Base-by-base conservation (phyloP, 2,888 invertebrate genomes). In the Auanema freiburgensis region DNA sequence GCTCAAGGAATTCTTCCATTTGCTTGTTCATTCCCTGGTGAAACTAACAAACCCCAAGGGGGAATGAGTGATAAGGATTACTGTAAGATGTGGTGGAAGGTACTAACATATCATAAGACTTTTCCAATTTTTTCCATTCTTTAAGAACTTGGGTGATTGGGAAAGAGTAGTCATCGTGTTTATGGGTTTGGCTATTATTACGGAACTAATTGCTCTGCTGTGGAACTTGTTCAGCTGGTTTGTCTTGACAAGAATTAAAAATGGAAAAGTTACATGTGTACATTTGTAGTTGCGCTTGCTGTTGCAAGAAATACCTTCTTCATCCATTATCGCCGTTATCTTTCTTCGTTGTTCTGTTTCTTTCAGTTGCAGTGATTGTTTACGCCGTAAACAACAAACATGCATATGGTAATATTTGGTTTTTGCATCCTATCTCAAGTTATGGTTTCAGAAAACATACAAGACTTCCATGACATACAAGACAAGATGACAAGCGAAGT, bases 261-360 rank as follows among this genome's bases (percentile, higher is more conserved):
- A 14, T 56, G 62, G 44, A 18, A 40, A 21, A 46, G 1, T 1
- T 5, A 33, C 3, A 33, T 5, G 8, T 33, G 33, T 33, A 16
- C 53, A 16, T 18, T 46, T 59, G 16, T 8, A 60, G 67, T 40
- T 57, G 70, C 25, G 65, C 72, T 33, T 72, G 72, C 43, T 72
- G 73, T 56, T 71, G 73, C 59, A 73, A 73, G 66, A 73, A 74
- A 59, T 72, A 72, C 40, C 59, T 76, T 41, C 70, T 74, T 51
- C 72, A 72, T 25, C 76, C 73, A n/a, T 63, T 74, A 57, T 64
- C 76, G 18, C 71, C 71, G 16, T 66, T 76, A 51, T 69, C 76
- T 12, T 23, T 69, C 33, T 66, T 74, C 16, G 59, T 66, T 21
- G 57, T 66, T 4, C 50, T 66, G 33, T 54, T 69, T 18, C 64